Evolutionary conservation across 2,113 vertebrate species (phyloP).

Genomic region (Toxotes chatareus): DNA sequence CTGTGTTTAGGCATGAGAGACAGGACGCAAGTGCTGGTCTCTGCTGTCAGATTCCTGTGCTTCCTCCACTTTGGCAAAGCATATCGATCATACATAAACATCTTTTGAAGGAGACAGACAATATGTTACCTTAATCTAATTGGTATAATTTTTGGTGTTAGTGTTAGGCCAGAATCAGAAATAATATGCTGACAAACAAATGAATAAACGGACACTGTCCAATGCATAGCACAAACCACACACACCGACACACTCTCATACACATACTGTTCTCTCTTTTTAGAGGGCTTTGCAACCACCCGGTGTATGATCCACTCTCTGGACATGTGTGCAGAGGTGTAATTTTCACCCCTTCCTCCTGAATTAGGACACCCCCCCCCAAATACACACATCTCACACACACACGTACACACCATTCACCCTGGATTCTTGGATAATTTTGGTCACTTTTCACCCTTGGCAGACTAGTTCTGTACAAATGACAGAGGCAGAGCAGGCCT

Average conservation of each 20-base stretch:
- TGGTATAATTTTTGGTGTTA: no score
- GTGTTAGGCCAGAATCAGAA: not conserved
- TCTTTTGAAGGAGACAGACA: not conserved
- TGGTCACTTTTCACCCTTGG: constrained; percentile 88
- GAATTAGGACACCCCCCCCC: constrained; percentile 72
- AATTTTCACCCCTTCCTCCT: constrained; percentile 88
- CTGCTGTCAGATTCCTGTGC: not conserved
- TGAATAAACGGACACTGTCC: not conserved
- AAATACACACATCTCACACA: constrained; percentile 20
- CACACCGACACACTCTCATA: constrained; percentile 17
- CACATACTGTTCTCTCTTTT: constrained; percentile 34
- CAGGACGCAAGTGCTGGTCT: not conserved
- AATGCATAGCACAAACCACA: not conserved
- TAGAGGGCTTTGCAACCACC: constrained; percentile 72
- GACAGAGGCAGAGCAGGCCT: constrained; percentile 89
- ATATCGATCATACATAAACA: not conserved
- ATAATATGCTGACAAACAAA: constrained; percentile 7
- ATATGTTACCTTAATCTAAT: not conserved
- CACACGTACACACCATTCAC: constrained; percentile 37
- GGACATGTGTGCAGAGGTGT: constrained; percentile 85
- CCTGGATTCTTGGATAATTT: constrained; percentile 89
- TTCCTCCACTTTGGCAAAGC: not conserved
- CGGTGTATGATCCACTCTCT: constrained; percentile 71
- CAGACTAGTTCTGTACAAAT: constrained; percentile 87
- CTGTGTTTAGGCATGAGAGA: no score